These are phyloP conservation scores for Stictocephala bisonia DNA, from an alignment of 2,888 invertebrate species.

Conservation along the genomic window DNA sequence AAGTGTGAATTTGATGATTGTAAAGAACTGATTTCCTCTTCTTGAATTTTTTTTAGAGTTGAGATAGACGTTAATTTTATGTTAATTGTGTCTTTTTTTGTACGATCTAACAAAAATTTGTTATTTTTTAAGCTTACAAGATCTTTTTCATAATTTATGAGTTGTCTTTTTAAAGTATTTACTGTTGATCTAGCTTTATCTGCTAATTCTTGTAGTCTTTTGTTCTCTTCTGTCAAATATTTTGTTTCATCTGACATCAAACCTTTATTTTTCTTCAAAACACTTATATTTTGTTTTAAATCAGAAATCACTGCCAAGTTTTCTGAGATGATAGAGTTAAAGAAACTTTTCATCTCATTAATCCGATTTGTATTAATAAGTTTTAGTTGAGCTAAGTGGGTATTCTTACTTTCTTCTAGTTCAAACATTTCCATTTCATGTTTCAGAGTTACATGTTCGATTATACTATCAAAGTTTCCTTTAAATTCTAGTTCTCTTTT, in stretches of 20 bases:
- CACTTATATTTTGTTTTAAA: constrained; percentile 23
- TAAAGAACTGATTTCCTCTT: background rate
- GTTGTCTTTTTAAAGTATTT: constrained; percentile 15
- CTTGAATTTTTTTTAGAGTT: background rate
- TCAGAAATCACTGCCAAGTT: constrained; percentile 30
- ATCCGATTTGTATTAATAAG: constrained; percentile 1
- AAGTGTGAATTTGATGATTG: no score
- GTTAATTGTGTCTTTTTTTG: background rate
- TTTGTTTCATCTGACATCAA: constrained; percentile 11
- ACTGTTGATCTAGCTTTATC: constrained; percentile 23
- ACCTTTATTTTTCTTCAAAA: constrained; percentile 13
- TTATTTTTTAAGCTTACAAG: constrained; percentile 30
- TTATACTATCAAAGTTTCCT: constrained; percentile 1
- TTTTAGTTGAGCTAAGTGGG: constrained; percentile 34
- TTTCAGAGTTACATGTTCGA: constrained; percentile 22
- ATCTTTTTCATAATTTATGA: constrained; percentile 39
- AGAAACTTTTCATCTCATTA: constrained; percentile 19
- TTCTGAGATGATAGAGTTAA: constrained; percentile 32
- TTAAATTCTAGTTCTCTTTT: constrained; percentile 21
- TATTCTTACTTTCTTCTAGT: constrained; percentile 41
- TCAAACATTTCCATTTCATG: constrained; percentile 42
- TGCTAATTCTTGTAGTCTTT: constrained; percentile 5
- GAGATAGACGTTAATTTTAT: no score
- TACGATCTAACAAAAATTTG: constrained; percentile 3
- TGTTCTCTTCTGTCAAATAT: background rate